Conservation (phyloP, 2,797 vertebrate species). For the Rhyacichthys aspro region DNA sequence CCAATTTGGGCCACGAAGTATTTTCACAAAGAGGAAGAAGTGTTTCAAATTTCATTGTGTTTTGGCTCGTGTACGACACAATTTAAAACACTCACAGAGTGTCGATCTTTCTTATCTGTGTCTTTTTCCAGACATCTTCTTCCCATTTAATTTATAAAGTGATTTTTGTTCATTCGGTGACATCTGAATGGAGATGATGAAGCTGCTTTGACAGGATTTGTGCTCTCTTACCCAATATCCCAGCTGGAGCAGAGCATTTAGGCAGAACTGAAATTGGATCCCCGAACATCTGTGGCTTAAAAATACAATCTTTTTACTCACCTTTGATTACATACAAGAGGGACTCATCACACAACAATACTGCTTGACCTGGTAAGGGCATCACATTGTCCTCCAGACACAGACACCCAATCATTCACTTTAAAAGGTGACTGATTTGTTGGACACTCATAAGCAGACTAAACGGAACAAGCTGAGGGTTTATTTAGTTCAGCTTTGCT, state of each 20-base stretch:
- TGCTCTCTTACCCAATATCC: constrained; percentile 22
- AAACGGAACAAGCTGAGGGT: constrained; percentile 33
- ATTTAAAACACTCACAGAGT: constrained; percentile 14
- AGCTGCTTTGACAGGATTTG: constrained; percentile 12
- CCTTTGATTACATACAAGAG: constrained; percentile 22
- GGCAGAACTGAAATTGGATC: constrained; percentile 35
- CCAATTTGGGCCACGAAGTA: constrained; percentile 8
- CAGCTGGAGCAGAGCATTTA: constrained; percentile 8
- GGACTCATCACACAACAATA: constrained; percentile 32
- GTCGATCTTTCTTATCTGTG: constrained; percentile 1
- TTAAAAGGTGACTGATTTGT: constrained; percentile 24
- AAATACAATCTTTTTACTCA: constrained; percentile 25
- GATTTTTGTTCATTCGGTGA: constrained; percentile 19
- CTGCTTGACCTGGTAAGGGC: constrained; percentile 32
- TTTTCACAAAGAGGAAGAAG: constrained; percentile 23
- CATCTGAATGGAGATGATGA: constrained; percentile 11
- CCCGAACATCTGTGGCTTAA: constrained; percentile 26
- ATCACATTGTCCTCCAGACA: constrained; percentile 10
- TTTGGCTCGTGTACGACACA: constrained; percentile 25
- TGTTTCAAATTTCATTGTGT: constrained; percentile 52
- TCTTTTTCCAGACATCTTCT: constrained; percentile 6
- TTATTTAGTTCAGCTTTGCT: constrained; percentile 51
- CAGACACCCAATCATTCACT: constrained; percentile 31
- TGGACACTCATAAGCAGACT: constrained; percentile 33
- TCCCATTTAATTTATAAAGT: constrained; percentile 5